Conservation (phyloP, 2,797 vertebrate genomes). For the Neosilurus mollespiculum region DNA sequence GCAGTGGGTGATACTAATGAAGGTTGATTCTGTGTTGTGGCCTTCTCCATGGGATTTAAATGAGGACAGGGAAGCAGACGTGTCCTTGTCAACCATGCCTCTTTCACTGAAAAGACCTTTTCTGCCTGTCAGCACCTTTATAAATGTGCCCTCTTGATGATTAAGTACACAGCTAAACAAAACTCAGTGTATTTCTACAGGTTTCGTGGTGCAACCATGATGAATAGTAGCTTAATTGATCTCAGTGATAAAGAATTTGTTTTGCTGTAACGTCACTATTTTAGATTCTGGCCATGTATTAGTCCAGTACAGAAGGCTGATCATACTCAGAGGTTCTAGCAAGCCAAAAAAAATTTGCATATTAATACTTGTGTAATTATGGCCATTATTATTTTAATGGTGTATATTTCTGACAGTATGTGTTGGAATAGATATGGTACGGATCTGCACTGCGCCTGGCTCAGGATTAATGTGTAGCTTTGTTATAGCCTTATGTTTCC, state of each 20-base stretch:
- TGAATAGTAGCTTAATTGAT: not conserved
- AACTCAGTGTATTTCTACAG: constrained; percentile 21
- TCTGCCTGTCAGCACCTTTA: constrained; percentile 50
- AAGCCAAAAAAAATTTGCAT: not conserved
- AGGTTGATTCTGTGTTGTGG: constrained; percentile 65
- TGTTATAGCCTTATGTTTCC: constrained; percentile 34
- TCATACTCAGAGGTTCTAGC: not conserved
- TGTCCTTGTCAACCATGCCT: constrained; percentile 74
- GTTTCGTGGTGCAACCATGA: not conserved
- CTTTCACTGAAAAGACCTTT: constrained; percentile 52
- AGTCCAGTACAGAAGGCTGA: not conserved
- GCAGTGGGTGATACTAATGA: constrained; percentile 72
- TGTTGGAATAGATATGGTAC: not conserved
- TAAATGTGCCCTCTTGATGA: constrained; percentile 32
- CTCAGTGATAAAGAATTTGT: not conserved
- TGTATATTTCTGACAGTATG: not conserved
- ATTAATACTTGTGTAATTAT: not conserved
- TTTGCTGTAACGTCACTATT: not conserved
- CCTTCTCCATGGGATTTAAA: constrained; percentile 72
- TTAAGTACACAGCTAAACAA: constrained; percentile 31
- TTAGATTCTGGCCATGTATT: not conserved
- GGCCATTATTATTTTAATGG: not conserved
- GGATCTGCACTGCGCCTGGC: constrained; percentile 18
- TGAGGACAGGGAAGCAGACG: constrained; percentile 70
- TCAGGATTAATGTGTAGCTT: constrained; percentile 39